Conservation (phyloP, 2,113 vertebrate species). For the Pollimyrus isidori region DNA sequence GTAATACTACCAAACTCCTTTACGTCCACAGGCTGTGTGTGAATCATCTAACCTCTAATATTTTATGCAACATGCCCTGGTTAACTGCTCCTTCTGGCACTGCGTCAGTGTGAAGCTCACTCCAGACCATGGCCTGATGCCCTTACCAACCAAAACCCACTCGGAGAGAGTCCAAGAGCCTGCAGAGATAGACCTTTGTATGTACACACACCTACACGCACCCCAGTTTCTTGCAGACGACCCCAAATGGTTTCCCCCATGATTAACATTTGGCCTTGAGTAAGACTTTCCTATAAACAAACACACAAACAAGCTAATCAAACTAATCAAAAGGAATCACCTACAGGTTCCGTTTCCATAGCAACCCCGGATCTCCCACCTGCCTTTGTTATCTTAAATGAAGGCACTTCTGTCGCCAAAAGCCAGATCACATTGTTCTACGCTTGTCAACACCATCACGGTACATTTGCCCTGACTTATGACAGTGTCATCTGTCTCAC, state of each 20-base stretch:
- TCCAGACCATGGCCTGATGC: not conserved
- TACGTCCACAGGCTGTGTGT: not conserved
- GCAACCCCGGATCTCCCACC: constrained; percentile 20
- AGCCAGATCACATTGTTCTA: constrained; percentile 33
- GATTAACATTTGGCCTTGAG: not conserved
- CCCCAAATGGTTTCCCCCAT: not conserved
- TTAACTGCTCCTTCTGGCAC: not conserved
- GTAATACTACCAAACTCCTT: not conserved
- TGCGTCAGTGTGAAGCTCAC: not conserved
- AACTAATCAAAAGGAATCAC: constrained; percentile 1
- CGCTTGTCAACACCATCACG: constrained; percentile 32
- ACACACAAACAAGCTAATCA: not conserved
- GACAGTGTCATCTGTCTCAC: not conserved
- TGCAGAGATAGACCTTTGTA: not conserved
- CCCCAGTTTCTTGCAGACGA: not conserved
- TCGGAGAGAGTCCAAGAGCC: not conserved
- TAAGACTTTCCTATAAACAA: not conserved
- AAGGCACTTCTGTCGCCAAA: constrained; percentile 53
- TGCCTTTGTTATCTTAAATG: constrained; percentile 54
- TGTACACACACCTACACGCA: not conserved
- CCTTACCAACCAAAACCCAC: not conserved
- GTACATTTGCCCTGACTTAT: constrained; percentile 49
- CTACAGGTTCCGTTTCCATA: constrained; percentile 30
- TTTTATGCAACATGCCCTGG: not conserved
- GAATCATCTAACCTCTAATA: not conserved